Base-by-base conservation (phyloP, 2,113 vertebrate species). In the Brachypodius melanocephalos region DNA sequence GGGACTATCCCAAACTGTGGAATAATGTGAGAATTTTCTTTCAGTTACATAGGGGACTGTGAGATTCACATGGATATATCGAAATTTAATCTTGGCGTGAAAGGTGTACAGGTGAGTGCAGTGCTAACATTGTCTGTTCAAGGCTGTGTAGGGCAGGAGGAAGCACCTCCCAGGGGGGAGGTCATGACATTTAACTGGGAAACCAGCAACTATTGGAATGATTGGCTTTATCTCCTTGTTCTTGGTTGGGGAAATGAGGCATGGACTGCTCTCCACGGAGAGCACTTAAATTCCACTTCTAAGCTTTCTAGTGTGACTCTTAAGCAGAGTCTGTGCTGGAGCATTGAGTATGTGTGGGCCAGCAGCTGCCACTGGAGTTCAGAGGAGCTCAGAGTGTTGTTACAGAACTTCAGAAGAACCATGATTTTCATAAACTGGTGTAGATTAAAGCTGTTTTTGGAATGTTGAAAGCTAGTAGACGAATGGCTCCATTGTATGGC, bases 61-160 rank as follows among this genome's bases (percentile, higher is more conserved):
- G 98, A 99, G 97, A 99, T 99, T 68, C 98, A 98, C 17, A 98
- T 98, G 85, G 98, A 98, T 29, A 97, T 99, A 95, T 98, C 99
- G 51, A 96, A 98, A 54, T 97, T 98, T 9, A 98, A 98, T 25
- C 99, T 98, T 28, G 99, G 99, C 16, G 96, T 99, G 86, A 99
- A 99, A 49, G 98, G 98, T 15, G 22, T 99, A 20, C 98, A 99
- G 98, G 99, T 99, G 82, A 24, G 98, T 94, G 51, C 29, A 26
- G 43, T 34, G 82, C 48, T 76, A 14, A 66, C 2, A 0, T 25
- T 55, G 75, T 74, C 67, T 73, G 29, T 54, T 36, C n/a, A 29
- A n/a, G 34, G 49, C 38, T 67, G 9, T 46, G n/a, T 91, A 67
- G 57, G 67, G 55, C 32, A 71, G 69, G 52, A 68, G 88, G 57